Evolutionary conservation across 2,113 vertebrate genomes (phyloP).

Genomic region (Thomomys bottae): DNA sequence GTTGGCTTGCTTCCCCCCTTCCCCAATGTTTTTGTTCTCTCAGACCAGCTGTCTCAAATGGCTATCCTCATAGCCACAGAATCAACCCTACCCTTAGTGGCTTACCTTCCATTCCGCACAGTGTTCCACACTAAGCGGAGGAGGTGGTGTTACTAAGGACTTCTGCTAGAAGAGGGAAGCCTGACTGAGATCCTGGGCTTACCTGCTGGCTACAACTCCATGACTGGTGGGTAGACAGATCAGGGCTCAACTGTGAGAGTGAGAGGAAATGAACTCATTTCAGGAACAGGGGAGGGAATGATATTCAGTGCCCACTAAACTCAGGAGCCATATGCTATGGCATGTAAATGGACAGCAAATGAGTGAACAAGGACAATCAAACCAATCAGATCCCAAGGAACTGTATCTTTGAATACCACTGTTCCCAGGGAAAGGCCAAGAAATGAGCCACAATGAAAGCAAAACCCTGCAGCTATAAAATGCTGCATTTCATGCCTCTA

Average conservation of each 20-base stretch:
- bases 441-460: neutral
- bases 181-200: neutral
- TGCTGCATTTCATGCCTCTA: neutral
- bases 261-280: neutral
- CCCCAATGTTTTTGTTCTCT: constrained; percentile 46
- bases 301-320: neutral
- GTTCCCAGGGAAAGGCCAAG: neutral
- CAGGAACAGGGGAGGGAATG: neutral
- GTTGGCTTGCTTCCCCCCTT: constrained; percentile 42
- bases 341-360: neutral
- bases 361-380: neutral
- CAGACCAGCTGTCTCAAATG: constrained; percentile 32
- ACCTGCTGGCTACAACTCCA: neutral
- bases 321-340: neutral
- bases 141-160: neutral
- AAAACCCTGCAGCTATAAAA: neutral
- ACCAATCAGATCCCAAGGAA: neutral
- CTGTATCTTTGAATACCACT: neutral
- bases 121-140: neutral
- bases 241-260: neutral
- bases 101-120: neutral
- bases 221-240: neutral
- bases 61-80: neutral
- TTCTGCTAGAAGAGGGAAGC: neutral
- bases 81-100: neutral